Conservation (phyloP, 2,888 invertebrate species). For the Coleophora flavipennella region DNA sequence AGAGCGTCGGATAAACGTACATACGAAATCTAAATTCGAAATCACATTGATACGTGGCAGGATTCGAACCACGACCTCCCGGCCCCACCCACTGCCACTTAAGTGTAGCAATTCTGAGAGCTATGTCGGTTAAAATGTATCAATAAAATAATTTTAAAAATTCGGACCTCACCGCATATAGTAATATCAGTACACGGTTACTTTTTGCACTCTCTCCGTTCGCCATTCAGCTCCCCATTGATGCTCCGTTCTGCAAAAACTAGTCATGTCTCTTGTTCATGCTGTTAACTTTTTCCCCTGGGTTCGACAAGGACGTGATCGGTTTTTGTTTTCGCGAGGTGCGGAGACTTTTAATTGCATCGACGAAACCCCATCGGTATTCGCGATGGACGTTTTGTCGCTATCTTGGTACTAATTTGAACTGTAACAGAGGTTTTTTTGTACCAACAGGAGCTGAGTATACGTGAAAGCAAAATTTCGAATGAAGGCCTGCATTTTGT, state of each 20-base stretch:
- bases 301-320: constrained; percentile 51
- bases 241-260: constrained; percentile 51
- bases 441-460: no score
- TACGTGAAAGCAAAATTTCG: no score
- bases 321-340: constrained; percentile 42
- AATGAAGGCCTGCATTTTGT: neutral
- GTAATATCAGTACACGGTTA: constrained; percentile 65
- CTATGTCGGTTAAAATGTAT: no score
- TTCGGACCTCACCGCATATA: constrained; percentile 57
- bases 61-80: no score
- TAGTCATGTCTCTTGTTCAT: constrained; percentile 35
- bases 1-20: no score
- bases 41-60: no score
- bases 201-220: constrained; percentile 41
- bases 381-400: neutral
- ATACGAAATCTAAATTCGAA: no score
- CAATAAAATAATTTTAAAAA: constrained; percentile 70
- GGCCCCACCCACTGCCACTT: no score
- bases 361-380: neutral
- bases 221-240: constrained; percentile 65
- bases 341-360: constrained; percentile 46
- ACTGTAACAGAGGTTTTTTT: no score
- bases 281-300: constrained; percentile 45
- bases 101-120: no score
- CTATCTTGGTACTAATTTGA: no score